Evolutionary conservation across 2,888 invertebrate genomes (phyloP), one percentile per base, ranked within the genome.

Genomic region (Drosophila cracens): DNA sequence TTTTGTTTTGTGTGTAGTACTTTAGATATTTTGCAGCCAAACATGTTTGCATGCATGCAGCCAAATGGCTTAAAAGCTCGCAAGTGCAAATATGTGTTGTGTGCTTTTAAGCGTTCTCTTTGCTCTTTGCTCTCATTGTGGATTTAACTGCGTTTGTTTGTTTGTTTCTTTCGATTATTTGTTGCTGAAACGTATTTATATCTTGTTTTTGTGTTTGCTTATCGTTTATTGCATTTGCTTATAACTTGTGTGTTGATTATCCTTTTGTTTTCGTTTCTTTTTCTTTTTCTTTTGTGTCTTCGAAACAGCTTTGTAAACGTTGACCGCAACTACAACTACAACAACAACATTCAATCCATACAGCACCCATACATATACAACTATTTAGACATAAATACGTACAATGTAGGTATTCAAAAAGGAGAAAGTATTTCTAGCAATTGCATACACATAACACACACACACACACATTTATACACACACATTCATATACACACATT

Each of bases 251-350:
- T 67, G 48, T 74, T 77, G 69, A 66, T 76, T 82, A 71, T 70
- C 46, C 61, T 75, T 61, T 75, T 83, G 62, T 80, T 80, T 56
- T 77, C 48, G 64, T 78, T 76, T 76, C 27, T 67, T 52, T 60
- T 70, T 67, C 40, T 70, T 51, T 64, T 67, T 74, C 65, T 77
- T 72, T 75, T 79, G 68, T 79, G 70, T 85, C 70, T 76, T 81
- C 58, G 61, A 75, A 78, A 78, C 82, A 87, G 90, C 84, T 77
- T 89, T 82, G 70, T 89, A 88, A 83, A 53, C 80, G 77, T 87
- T 85, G 81, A 83, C 68, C 63, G 70, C 53, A 71, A 48, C 40
- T 21, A n/a, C 29, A 57, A 57, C 57, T 11, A 57, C 40, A 21
- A 56, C 21, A 33, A 34, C 49, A 58, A 61, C 53, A 78, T 36